Evolutionary conservation across 2,113 vertebrate genomes (phyloP).

Genomic region (Campylomormyrus tamandua): DNA sequence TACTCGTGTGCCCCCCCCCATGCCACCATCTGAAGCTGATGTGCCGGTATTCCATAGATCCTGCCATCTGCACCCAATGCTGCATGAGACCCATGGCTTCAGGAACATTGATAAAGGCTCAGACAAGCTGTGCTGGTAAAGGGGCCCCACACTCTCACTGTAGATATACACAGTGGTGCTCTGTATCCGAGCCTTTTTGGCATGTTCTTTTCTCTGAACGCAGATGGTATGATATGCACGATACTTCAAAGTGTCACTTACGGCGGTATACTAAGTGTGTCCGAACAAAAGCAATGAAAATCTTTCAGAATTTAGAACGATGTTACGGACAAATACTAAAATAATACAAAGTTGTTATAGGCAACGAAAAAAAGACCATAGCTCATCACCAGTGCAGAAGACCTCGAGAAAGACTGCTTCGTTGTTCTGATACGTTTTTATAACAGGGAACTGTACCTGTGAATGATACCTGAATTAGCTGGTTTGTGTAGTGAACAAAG

Average conservation of each 20-base stretch:
- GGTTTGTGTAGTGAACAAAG: too few relatives aligned
- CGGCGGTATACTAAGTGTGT: too few relatives aligned
- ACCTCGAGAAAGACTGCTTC: neutral
- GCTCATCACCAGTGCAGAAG: neutral
- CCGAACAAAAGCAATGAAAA: neutral
- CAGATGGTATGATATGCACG: neutral
- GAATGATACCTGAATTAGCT: neutral
- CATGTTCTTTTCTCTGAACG: neutral
- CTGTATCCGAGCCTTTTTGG: neutral
- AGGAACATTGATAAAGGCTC: neutral
- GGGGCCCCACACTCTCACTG: neutral
- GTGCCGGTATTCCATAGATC: neutral
- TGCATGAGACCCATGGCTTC: neutral
- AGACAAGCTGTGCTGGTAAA: neutral
- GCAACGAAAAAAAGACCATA: neutral
- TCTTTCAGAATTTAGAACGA: neutral
- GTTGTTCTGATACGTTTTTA: neutral
- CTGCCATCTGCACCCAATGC: neutral
- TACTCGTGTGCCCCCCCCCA: neutral
- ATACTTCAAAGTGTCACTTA: neutral
- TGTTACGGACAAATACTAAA: neutral
- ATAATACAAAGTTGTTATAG: neutral
- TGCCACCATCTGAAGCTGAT: neutral
- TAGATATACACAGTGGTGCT: neutral
- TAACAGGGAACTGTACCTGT: neutral